Percentiles rank a stretch among this genome's conserved stretches.
Evolutionary conservation across 23 tunicate genomes (phyloP).

Genomic region (Trididemnum nubilum): DNA sequence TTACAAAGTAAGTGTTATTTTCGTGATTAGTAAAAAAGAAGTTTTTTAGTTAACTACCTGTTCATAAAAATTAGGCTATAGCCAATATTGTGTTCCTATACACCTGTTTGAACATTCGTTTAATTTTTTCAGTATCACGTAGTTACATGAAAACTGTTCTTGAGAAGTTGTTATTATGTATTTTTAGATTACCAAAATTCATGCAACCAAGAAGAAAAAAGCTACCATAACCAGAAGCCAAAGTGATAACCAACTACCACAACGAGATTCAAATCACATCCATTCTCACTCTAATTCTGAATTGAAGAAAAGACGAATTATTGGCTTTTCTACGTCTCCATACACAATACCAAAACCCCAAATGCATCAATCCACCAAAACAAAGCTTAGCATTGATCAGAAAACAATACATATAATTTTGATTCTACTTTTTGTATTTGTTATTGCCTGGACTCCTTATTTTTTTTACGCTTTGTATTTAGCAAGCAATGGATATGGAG

Average conservation of each 20-base stretch:
- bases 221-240: slow-evolving; percentile 33
- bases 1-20: slow-evolving; percentile 40
- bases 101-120: too few relatives aligned
- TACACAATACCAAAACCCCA: background rate
- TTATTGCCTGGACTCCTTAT: slow-evolving; percentile 53
- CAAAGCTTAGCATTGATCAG: slow-evolving; percentile 35
- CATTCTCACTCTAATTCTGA: background rate
- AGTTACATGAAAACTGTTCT: too few relatives aligned
- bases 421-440: slow-evolving; percentile 39
- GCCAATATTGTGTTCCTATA: too few relatives aligned
- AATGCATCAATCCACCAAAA: background rate
- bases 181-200: slow-evolving; percentile 36
- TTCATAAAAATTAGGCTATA: too few relatives aligned
- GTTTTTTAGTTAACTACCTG: background rate
- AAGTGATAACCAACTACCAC: slow-evolving; percentile 17
- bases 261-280: background rate
- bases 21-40: background rate
- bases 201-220: slow-evolving; percentile 34
- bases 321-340: background rate
- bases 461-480: slow-evolving; percentile 39
- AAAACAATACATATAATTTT: slow-evolving; percentile 48
- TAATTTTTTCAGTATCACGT: too few relatives aligned
- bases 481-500: slow-evolving; percentile 21
- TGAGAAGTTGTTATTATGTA: too few relatives aligned
- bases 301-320: background rate